Evolutionary conservation across 2,113 vertebrate species (phyloP), one percentile per base, ranked within the genome.

Genomic region (Lycocorax pyrrhopterus): DNA sequence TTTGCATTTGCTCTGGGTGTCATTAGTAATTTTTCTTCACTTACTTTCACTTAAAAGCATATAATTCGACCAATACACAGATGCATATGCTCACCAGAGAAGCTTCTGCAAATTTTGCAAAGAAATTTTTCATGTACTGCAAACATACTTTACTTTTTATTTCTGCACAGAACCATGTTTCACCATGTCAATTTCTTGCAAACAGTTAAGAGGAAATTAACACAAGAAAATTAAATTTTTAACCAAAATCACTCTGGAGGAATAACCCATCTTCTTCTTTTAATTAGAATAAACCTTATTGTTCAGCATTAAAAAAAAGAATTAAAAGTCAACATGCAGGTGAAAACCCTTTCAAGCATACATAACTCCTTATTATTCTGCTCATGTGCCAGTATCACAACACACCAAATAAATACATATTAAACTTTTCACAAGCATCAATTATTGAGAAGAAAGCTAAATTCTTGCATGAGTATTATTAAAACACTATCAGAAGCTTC

Each of bases 231-330:
- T 55, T 56, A 51, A 63, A 35, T 25, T 92, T 91, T 82, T 84
- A 68, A 82, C 71, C 19, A 67, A 25, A 5, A 11, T 62, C 9
- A 16, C 64, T 82, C 52, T 68, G 60, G 39, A 86, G 74, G 51
- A 94, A 93, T 90, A 91, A 79, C 35, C 33, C 52, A 74, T 52
- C 33, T 73, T 94, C 43, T 94, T 52, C 68, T 91, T 95, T 94
- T 95, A 92, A n/a, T 93, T 86, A 84, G 56, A 94, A 84, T 60
- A 55, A 74, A 72, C 37, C 19, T 89, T 58, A 89, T 60, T 72
- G 44, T 93, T 92, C 59, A 80, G 53, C 41, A 52, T 90, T 77
- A 33, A 6, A 69, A 91, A 94, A 64, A 78, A 56, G 4, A 76
- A 84, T 53, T 89, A 78, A n/a, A 94, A 91, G 64, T 87, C 82